Percentiles rank a stretch among this genome's conserved stretches.
These are phyloP conservation scores for Sciurus niger DNA, from an alignment of 2,113 vertebrate genomes.

Conservation along the genomic window DNA sequence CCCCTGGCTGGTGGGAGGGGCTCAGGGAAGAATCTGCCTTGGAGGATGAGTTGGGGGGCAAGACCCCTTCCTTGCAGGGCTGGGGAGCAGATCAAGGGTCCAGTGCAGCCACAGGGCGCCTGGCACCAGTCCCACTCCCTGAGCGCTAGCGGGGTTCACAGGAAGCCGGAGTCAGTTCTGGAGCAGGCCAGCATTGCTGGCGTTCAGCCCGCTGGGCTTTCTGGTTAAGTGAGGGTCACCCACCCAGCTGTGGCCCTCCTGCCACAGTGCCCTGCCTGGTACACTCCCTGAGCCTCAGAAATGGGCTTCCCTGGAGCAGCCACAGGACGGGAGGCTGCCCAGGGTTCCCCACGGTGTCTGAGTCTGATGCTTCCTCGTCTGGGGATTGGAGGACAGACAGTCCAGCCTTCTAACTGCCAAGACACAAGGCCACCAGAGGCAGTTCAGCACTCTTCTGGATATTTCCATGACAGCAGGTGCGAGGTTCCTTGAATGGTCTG, in stretches of 20 bases:
- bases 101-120: too few relatives aligned
- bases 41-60: not conserved
- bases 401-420: not conserved
- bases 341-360: too few relatives aligned
- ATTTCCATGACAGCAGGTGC: too few relatives aligned
- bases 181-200: not conserved
- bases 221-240: not conserved
- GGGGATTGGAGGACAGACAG: not conserved
- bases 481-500: too few relatives aligned
- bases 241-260: not conserved
- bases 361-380: too few relatives aligned
- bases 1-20: rapidly evolving
- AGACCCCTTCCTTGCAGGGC: not conserved
- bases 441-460: too few relatives aligned
- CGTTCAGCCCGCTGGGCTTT: not conserved
- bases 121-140: too few relatives aligned
- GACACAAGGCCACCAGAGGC: not conserved
- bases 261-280: rapidly evolving
- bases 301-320: not conserved
- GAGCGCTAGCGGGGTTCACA: too few relatives aligned
- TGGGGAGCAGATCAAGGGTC: not conserved
- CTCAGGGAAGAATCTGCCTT: not conserved
- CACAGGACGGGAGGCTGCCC: too few relatives aligned
- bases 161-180: too few relatives aligned
- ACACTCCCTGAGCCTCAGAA: not conserved